Evolutionary conservation across 2,113 vertebrate species (phyloP), one percentile per base, ranked within the genome.

Genomic region (Panurus biarmicus): DNA sequence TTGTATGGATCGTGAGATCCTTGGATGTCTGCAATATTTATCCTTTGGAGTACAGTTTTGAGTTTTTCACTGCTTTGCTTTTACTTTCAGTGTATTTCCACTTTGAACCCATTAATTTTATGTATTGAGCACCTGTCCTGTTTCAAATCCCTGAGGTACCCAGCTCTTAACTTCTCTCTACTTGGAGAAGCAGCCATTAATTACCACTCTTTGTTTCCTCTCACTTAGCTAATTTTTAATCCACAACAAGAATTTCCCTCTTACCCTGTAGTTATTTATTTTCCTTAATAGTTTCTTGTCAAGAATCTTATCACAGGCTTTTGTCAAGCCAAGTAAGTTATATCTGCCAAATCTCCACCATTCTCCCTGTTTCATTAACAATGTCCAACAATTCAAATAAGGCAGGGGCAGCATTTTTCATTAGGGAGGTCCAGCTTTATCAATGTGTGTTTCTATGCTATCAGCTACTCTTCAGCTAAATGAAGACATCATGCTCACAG

Each of bases 161-260:
- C 66, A 51, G 85, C 79, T 96, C 96, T 92, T 56, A 79, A 88
- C 80, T 97, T 93, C 92, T 69, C 91, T 90, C 58, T 45, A 40
- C 76, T 91, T 73, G 57, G 47, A 84, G 75, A 81, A 88, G 65
- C 44, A 93, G 61, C 54, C 86, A 89, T 96, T 96, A 93, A 94
- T 96, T 96, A 82, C 70, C 35, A 76, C 29, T 89, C 84, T 96
- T 96, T 96, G 75, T 94, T 97, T 95, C 76, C 89, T 95, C 87
- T 70, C 92, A 90, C 89, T 95, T 94, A 94, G 72, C 81, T 93
- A 94, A 79, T 96, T 94, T 97, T 97, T 93, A 96, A 96, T 96
- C 82, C 90, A 83, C 85, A 96, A 90, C 75, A 95, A 94, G 78
- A 94, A 96, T 96, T 96, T 97, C 84, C 72, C 35, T 92, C 84